These are phyloP conservation scores for Portunus trituberculatus DNA, from an alignment of 1,140 invertebrate genomes.

Conservation along the genomic window DNA sequence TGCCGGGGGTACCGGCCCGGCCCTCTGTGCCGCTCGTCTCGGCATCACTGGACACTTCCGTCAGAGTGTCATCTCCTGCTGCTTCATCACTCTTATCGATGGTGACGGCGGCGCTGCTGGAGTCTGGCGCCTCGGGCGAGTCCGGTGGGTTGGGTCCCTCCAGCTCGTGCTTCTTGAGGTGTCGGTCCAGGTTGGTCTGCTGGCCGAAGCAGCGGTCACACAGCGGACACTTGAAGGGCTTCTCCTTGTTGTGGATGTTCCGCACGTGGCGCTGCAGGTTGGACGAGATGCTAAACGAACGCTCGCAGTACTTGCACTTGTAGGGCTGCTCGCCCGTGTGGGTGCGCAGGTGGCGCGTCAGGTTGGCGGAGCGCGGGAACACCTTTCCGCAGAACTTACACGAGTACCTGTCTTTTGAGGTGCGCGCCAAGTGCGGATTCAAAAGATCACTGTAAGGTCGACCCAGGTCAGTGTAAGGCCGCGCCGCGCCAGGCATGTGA, in stretches of 20 bases:
- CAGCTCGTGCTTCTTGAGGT: constrained; percentile 96
- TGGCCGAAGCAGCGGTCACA: constrained; percentile 96
- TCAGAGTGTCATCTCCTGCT: background rate
- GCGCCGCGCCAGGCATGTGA: constrained; percentile 39
- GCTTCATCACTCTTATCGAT: background rate
- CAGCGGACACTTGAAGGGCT: constrained; percentile 85
- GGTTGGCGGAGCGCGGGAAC: constrained; percentile 69
- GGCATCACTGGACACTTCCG: background rate
- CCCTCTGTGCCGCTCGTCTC: constrained; percentile 1
- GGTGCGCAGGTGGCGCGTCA: constrained; percentile 91
- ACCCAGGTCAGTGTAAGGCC: constrained; percentile 54
- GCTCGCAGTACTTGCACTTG: constrained; percentile 72
- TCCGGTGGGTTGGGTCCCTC: constrained; percentile 78
- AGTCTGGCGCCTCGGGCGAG: constrained; percentile 67
- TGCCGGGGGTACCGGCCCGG: background rate
- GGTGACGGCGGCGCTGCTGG: constrained; percentile 32
- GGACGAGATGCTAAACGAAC: constrained; percentile 72
- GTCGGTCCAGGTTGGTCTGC: constrained; percentile 98
- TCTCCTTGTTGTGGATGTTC: constrained; percentile 80
- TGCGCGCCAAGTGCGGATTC: constrained; percentile 40
- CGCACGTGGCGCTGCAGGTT: constrained; percentile 71
- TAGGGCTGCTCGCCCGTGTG: constrained; percentile 97
- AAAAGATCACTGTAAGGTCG: constrained; percentile 67
- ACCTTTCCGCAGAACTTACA: constrained; percentile 93
- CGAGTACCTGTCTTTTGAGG: constrained; percentile 91